These are phyloP conservation scores for Cotesia chilonis DNA, from an alignment of 1,140 invertebrate species.

Conservation along the genomic window DNA sequence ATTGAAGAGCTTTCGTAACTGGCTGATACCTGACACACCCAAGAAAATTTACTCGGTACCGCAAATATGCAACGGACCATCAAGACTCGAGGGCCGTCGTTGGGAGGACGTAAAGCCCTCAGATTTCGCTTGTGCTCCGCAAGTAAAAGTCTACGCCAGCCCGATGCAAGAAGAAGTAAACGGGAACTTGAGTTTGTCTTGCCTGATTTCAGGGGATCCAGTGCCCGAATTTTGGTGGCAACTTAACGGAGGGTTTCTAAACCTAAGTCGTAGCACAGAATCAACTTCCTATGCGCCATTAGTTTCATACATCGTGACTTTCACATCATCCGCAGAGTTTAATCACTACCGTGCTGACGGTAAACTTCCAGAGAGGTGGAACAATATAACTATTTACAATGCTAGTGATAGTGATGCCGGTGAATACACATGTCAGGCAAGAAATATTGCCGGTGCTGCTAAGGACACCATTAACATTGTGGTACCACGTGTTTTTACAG, in stretches of 20 bases:
- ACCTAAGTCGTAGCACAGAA: conserved; percentile 56
- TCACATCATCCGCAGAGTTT: conserved; percentile 31
- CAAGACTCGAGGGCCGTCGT: conserved; percentile 67
- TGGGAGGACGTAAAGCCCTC: conserved; percentile 74
- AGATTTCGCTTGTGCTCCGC: conserved; percentile 80
- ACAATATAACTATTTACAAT: conserved; percentile 77
- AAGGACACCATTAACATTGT: conserved; percentile 76
- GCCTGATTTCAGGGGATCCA: conserved; percentile 82
- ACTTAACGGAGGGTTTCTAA: conserved; percentile 74
- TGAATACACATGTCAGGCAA: conserved; percentile 81
- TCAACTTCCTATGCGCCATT: not conserved
- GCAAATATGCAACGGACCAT: conserved; percentile 71
- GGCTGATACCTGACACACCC: conserved; percentile 73
- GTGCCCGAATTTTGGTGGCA: conserved; percentile 85
- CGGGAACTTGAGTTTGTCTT: conserved; percentile 81
- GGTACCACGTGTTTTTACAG: conserved; percentile 74
- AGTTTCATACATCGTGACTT: conserved; percentile 3
- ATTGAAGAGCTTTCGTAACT: conserved; percentile 80
- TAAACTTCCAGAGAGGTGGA: conserved; percentile 69
- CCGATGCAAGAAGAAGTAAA: conserved; percentile 76
- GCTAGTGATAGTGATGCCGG: conserved; percentile 81
- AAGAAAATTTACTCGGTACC: conserved; percentile 74
- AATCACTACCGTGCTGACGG: conserved; percentile 36
- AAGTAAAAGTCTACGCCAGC: conserved; percentile 70
- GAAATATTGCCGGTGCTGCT: conserved; percentile 77